Base-by-base conservation (phyloP, 2,888 invertebrate genomes). In the Tetragonisca angustula region DNA sequence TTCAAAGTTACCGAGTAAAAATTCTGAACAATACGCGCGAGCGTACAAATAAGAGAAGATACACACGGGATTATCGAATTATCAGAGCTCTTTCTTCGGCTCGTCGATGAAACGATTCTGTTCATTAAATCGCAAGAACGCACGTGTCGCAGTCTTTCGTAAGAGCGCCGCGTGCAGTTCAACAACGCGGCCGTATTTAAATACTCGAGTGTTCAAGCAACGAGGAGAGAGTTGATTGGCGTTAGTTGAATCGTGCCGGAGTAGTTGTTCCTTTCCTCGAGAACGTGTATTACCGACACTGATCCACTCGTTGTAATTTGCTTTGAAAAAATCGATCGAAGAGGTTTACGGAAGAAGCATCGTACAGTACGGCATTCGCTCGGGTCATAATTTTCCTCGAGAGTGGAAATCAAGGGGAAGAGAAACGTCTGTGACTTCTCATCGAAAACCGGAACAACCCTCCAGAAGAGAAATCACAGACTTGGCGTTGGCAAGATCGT, bases 121-220 rank as follows among this genome's bases (percentile, higher is more conserved):
- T 84, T 85, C 84, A 36, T 84, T 81, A 84, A 81, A 71, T 49
- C 32, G 65, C 56, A 79, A 84, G 64, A 32, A 24, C 50, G n/a
- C 61, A 61, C 61, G 54, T 54, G 71, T 71, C 74, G 68, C 49
- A 32, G 17, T 49, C 27, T 52, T 36, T 36, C 36, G 36, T 36
- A 36, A 36, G 36, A 36, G 0, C 2, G 27, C 27, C 27, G 36
- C 76, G 78, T n/a, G n/a, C n/a, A 54, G 36, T 84, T 59, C 69
- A 64, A 77, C 79, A 78, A 79, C 79, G 64, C 71, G 81, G 79
- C 70, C 79, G 76, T 49, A 65, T 68, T 85, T 85, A 80, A 83
- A 86, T 85, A 85, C 79, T 85, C 68, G 77, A 85, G 77, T 52
- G 85, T 75, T 85, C 68, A 61, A 80, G 68, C 81, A 68, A 50